A percentile compares a stretch with the other conserved stretches of the same genome.
Conservation (phyloP, 2,888 invertebrate genomes). For the Hartigia nigra region DNA sequence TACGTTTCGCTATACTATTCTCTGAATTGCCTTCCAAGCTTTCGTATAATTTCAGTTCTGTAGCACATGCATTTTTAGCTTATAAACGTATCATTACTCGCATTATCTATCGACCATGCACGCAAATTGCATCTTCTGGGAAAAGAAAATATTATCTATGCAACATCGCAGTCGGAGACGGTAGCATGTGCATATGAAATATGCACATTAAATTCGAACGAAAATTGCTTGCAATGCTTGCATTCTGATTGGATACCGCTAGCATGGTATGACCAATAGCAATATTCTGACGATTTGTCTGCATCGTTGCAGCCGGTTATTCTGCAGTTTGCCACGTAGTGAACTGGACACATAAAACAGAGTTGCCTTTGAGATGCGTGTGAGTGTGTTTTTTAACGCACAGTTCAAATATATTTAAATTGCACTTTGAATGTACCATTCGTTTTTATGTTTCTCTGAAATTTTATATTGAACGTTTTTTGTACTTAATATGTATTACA, state of each 20-base stretch:
- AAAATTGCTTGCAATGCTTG: constrained; percentile 11
- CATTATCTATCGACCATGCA: not conserved
- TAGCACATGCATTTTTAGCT: not conserved
- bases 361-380: not conserved
- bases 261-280: not conserved
- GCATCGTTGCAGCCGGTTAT: not conserved
- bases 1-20: not conserved
- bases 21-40: not conserved
- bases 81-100: not conserved
- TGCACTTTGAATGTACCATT: not conserved
- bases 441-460: not conserved
- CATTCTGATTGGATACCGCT: constrained; percentile 1
- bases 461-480: not conserved
- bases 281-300: not conserved
- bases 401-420: not conserved
- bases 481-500: not conserved
- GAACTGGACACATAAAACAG: not conserved
- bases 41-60: not conserved
- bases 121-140: not conserved
- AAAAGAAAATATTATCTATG: not conserved
- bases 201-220: constrained; percentile 13
- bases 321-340: not conserved
- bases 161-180: not conserved
- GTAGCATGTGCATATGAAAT: constrained; percentile 15
- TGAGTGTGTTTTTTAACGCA: not conserved